phyloP scores from a whole-genome alignment of 2,113 vertebrate genomes.

The Chaetura pelagica region DNA sequence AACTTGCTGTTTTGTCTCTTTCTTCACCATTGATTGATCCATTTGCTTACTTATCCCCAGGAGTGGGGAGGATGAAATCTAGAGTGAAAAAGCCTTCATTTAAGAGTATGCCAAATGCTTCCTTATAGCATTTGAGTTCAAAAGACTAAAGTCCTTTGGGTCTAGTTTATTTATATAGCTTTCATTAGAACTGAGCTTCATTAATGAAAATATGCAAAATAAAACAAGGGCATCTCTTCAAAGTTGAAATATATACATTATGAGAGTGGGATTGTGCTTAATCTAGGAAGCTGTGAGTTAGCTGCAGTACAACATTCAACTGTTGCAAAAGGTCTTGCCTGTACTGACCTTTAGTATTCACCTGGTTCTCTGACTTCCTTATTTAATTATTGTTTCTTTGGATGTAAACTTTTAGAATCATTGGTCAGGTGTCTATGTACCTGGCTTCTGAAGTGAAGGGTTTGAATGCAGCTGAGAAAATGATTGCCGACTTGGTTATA shows the following conservation, averaged over 20 bases:
- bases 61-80: slow-evolving; percentile 12
- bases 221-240: background rate
- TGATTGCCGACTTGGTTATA: background rate
- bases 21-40: slow-evolving; percentile 49
- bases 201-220: slow-evolving; percentile 45
- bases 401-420: background rate
- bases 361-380: background rate
- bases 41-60: slow-evolving; percentile 36
- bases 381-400: background rate
- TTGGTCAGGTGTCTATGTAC: background rate
- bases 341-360: background rate
- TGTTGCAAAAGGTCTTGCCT: background rate
- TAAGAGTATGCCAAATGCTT: slow-evolving; percentile 38
- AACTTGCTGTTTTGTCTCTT: slow-evolving; percentile 59
- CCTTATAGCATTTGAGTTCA: slow-evolving; percentile 22
- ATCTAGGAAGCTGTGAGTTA: background rate
- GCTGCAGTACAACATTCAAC: background rate
- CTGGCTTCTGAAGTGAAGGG: background rate
- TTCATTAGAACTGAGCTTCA: slow-evolving; percentile 53
- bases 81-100: slow-evolving; percentile 34
- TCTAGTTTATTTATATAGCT: slow-evolving; percentile 20
- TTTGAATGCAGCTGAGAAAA: background rate
- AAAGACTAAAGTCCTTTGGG: slow-evolving; percentile 20
- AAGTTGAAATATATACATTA: background rate
- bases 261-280: background rate